Base-by-base conservation (phyloP, 2,113 vertebrate genomes). In the Irena cyanogastra region DNA sequence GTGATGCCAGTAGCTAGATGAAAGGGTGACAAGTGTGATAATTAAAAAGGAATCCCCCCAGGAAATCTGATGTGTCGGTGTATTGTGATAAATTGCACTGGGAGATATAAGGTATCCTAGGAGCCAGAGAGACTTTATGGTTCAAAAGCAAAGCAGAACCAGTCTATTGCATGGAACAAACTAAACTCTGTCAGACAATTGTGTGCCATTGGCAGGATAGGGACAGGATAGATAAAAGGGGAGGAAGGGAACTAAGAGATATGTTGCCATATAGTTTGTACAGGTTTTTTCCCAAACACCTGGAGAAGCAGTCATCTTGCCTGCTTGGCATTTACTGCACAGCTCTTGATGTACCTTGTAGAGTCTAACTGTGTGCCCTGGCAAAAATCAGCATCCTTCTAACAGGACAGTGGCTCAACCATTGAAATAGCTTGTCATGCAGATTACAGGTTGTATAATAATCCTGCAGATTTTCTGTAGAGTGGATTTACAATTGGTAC, bases 1-100 rank as follows among this genome's bases (percentile, higher is more conserved):
- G 37, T 27, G 31, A 59, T 75, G 52, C 52, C 70, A 45, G n/a
- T 27, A 45, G 44, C 52, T 77, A 37, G 69, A 68, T 4, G 42
- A 90, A 94, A 57, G 54, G 53, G 39, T 92, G 92, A 90, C 68
- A 85, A 91, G 66, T 61, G 75, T 72, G 90, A 78, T 93, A 94
- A 90, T 94, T 93, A 68, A 87, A 92, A 74, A 60, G 68, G 80
- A 89, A 89, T 82, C 60, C 71, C 78, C 79, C 18, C 28, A 37
- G 75, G 90, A 94, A 78, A 90, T 90, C 53, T 44, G 52, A 39
- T 89, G 68, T 41, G 31, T 83, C 92, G 74, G 77, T 81, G 33
- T 47, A 41, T 63, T 66, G 91, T 83, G 80, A 72, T 72, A 64
- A 83, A 87, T 86, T 89, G 86, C 47, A 10, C 56, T 59, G 79